These are phyloP conservation scores for Neopipo cinnamomea DNA, from an alignment of 2,113 vertebrate species.

Conservation along the genomic window DNA sequence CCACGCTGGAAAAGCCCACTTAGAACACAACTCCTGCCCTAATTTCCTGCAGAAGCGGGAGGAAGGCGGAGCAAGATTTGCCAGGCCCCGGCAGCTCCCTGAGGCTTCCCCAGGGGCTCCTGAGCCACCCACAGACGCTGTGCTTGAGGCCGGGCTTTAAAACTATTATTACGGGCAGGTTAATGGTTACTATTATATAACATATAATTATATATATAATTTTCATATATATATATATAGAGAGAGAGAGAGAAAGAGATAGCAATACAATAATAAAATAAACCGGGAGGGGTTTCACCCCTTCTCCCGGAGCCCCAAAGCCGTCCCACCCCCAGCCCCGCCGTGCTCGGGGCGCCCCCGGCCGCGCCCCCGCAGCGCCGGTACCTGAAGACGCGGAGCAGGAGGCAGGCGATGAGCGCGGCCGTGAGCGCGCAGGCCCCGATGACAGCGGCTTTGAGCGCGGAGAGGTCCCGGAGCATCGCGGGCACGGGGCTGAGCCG, in stretches of 20 bases:
- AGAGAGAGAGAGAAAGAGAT: too few species aligned
- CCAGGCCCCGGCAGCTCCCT: neutral
- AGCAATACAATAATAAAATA: neutral
- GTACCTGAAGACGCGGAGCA: conserved; percentile 89
- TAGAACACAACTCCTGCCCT: fast-evolving
- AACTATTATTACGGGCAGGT: fast-evolving
- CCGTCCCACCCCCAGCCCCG: neutral
- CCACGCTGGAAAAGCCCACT: neutral
- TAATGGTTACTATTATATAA: neutral
- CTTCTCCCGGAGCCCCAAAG: neutral
- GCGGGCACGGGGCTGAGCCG: conserved; percentile 73
- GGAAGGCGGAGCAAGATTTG: fast-evolving
- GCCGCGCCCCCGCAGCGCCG: too few species aligned
- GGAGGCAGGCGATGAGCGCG: conserved; percentile 83
- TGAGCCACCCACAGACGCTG: fast-evolving
- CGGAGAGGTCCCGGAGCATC: conserved; percentile 82
- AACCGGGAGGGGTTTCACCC: too few species aligned
- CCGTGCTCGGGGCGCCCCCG: neutral
- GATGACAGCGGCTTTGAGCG: conserved; percentile 86
- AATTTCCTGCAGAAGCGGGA: fast-evolving
- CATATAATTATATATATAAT: fast-evolving
- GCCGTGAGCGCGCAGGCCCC: conserved; percentile 82
- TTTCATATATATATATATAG: too few species aligned
- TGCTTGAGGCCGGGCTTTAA: fast-evolving
- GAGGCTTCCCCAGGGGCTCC: neutral